Conservation (phyloP, 2,113 vertebrate genomes). For the Myodes glareolus region DNA sequence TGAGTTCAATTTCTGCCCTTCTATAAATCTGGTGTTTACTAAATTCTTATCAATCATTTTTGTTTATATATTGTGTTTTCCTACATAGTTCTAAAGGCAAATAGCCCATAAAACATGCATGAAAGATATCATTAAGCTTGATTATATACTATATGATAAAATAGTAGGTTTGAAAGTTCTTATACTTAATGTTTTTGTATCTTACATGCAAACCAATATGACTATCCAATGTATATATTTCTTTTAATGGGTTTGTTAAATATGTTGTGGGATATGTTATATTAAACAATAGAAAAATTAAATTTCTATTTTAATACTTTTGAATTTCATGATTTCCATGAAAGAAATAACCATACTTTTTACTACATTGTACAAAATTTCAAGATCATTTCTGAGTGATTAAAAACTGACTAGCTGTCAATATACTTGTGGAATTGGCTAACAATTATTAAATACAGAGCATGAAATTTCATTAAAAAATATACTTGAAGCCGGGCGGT, state of each 20-base stretch:
- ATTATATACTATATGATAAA: neutral
- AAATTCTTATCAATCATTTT: neutral
- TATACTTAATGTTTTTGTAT: neutral
- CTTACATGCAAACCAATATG: neutral
- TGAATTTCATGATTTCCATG: neutral
- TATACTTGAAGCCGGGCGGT: too few species aligned
- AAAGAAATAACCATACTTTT: neutral
- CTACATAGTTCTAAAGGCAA: neutral
- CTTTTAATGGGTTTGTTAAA: neutral
- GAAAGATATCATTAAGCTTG: neutral
- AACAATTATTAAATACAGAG: neutral
- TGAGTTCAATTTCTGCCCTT: neutral
- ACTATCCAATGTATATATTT: neutral
- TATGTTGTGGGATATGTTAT: neutral
- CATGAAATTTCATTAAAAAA: neutral
- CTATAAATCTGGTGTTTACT: neutral
- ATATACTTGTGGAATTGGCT: neutral
- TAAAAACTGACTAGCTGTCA: neutral
- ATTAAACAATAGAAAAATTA: neutral
- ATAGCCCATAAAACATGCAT: neutral
- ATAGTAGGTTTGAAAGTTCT: neutral
- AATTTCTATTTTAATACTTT: neutral
- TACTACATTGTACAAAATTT: neutral
- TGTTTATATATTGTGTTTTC: neutral
- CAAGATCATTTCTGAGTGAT: neutral